phyloP scores from a whole-genome alignment of 2,888 invertebrate genomes.

The Seladonia tumulorum region DNA sequence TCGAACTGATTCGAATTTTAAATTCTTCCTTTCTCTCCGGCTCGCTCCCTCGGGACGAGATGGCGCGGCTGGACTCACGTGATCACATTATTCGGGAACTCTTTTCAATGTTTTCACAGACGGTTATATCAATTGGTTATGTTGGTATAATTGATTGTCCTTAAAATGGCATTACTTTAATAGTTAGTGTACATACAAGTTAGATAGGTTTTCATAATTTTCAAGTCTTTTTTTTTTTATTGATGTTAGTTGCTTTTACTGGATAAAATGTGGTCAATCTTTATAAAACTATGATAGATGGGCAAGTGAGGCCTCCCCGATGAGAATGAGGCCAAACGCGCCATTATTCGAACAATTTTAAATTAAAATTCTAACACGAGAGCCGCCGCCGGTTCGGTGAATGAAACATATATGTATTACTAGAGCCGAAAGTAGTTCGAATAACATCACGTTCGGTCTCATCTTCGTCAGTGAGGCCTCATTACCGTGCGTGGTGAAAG shows the following conservation, averaged over 20 bases:
- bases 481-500: not conserved
- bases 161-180: no score
- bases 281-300: not conserved
- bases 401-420: not conserved
- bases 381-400: not conserved
- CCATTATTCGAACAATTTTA: not conserved
- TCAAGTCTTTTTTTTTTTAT: no score
- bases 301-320: not conserved
- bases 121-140: no score
- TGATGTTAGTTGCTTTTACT: no score
- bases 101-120: not conserved
- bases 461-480: conserved; percentile 2
- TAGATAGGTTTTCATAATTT: no score
- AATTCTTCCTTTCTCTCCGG: not conserved
- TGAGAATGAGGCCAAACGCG: not conserved
- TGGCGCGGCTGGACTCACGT: not conserved
- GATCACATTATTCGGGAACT: not conserved
- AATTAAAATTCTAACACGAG: not conserved
- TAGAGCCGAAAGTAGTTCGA: not conserved
- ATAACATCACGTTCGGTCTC: conserved; percentile 3
- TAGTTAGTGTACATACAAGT: no score
- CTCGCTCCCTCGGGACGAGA: not conserved
- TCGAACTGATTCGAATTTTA: conserved; percentile 6
- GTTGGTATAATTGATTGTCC: no score
- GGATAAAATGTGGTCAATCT: no score